A percentile compares a stretch with the other conserved stretches of the same genome.
These are phyloP conservation scores for Spea hammondii DNA, from an alignment of 2,797 vertebrate genomes.

Conservation along the genomic window DNA sequence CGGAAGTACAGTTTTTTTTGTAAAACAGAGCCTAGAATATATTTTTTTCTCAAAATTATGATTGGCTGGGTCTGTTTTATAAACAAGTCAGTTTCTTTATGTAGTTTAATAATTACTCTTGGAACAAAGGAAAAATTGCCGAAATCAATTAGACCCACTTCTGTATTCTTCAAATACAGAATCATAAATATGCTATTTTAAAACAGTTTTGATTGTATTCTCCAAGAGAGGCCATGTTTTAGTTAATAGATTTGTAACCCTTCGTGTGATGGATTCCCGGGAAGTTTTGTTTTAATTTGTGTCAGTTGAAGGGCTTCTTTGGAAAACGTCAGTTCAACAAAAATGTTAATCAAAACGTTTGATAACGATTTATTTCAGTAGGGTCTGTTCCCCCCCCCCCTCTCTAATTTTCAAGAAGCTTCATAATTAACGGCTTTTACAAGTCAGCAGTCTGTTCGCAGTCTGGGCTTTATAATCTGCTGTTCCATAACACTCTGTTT, in stretches of 20 bases:
- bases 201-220: not conserved
- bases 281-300: conserved; percentile 8
- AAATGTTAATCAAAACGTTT: conserved; percentile 29
- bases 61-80: too few relatives aligned
- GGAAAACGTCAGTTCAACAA: conserved; percentile 27
- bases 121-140: too few relatives aligned
- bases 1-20: too few relatives aligned
- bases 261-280: not conserved
- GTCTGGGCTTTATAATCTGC: conserved; percentile 58
- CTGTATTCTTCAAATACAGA: too few relatives aligned
- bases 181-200: not conserved
- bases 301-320: not conserved
- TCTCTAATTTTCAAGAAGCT: conserved; percentile 66
- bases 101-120: too few relatives aligned
- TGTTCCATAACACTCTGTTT: conserved; percentile 25
- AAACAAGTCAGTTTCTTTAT: too few relatives aligned
- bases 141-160: too few relatives aligned
- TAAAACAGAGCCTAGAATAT: too few relatives aligned
- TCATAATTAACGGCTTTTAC: conserved; percentile 68
- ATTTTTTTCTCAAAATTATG: too few relatives aligned
- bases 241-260: conserved; percentile 9
- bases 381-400: conserved; percentile 11
- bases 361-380: conserved; percentile 32
- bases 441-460: conserved; percentile 62
- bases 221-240: not conserved